These are phyloP conservation scores for Conops quadrifasciatus DNA, from an alignment of 2,888 invertebrate species.

Conservation along the genomic window DNA sequence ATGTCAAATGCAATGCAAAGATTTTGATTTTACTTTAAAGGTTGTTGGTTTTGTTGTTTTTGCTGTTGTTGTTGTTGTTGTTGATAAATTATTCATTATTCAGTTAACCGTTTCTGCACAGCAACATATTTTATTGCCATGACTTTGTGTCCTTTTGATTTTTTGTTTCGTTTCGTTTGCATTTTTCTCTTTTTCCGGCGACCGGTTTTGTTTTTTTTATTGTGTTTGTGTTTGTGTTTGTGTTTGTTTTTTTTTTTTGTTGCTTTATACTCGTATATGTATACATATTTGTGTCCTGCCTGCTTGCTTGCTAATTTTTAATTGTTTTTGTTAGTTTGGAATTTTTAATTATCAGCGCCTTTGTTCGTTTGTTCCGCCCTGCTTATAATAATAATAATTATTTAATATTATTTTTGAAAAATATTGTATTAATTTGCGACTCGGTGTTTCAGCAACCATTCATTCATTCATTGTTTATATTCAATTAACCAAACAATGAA, in stretches of 20 bases:
- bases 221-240: not conserved
- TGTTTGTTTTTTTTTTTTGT: not conserved
- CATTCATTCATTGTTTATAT: too few relatives aligned
- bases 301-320: too few relatives aligned
- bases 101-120: too few relatives aligned
- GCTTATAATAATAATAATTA: not conserved
- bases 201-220: not conserved
- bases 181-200: not conserved
- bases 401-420: too few relatives aligned
- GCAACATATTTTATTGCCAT: slow-evolving; percentile 16
- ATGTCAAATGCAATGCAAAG: slow-evolving; percentile 6
- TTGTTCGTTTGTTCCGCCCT: not conserved
- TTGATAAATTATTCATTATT: slow-evolving; percentile 17
- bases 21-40: not conserved
- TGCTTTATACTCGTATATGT: slow-evolving; percentile 11
- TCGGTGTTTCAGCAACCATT: too few relatives aligned
- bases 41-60: too few relatives aligned
- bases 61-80: too few relatives aligned
- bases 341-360: slow-evolving; percentile 18
- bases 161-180: not conserved
- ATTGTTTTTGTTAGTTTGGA: slow-evolving; percentile 9
- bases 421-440: too few relatives aligned
- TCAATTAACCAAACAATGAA: too few relatives aligned
- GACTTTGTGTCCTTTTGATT: not conserved
- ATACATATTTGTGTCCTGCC: too few relatives aligned